These are phyloP conservation scores for Trinectes maculatus DNA, from an alignment of 2,113 vertebrate genomes.

Conservation along the genomic window DNA sequence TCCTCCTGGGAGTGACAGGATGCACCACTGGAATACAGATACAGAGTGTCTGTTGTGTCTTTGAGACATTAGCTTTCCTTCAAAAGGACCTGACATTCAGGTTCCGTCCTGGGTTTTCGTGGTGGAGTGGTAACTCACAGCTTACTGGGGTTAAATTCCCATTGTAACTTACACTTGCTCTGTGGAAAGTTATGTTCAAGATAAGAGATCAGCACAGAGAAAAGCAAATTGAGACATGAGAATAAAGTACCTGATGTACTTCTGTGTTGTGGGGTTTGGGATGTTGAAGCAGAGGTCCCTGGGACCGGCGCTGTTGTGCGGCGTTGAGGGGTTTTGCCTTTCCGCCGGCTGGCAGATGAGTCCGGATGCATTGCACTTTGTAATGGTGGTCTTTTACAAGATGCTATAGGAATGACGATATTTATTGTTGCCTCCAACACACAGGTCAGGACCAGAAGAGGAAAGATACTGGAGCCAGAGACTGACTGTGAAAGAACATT, in stretches of 20 bases:
- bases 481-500: constrained; percentile 1
- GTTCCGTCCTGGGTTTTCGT: too few species aligned
- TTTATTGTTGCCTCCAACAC: neutral
- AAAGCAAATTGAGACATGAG: too few species aligned
- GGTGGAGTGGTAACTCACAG: too few species aligned
- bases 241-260: constrained; percentile 58
- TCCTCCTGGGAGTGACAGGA: constrained; percentile 27
- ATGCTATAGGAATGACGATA: too few species aligned
- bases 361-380: constrained; percentile 66
- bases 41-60: neutral
- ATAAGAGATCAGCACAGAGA: too few species aligned
- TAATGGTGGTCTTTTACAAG: too few species aligned
- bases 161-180: too few species aligned
- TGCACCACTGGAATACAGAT: constrained; percentile 33
- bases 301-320: constrained; percentile 32
- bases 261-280: constrained; percentile 25
- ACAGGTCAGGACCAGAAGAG: too few species aligned
- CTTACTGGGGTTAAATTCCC: too few species aligned
- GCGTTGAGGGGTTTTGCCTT: constrained; percentile 61
- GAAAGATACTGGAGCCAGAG: neutral
- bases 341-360: constrained; percentile 45
- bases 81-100: too few species aligned
- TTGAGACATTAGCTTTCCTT: too few species aligned
- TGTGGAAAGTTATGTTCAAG: too few species aligned
- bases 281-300: neutral